A percentile compares a stretch with the other conserved stretches of the same genome.
Conservation (phyloP, 1,140 invertebrate genomes). For the Colletes gigas region DNA sequence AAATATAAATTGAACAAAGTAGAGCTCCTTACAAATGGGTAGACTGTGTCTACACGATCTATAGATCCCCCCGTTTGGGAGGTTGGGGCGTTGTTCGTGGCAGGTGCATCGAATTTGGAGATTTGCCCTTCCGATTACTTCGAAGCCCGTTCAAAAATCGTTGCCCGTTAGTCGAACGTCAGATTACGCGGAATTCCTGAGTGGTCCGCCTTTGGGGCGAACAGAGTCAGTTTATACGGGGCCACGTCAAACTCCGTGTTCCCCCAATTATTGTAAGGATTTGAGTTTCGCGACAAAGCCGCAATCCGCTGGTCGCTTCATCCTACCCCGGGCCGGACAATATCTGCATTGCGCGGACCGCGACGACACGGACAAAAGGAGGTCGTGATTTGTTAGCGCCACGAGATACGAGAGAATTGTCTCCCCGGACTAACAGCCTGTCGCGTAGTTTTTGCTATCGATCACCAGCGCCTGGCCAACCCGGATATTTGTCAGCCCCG, state of each 20-base stretch:
- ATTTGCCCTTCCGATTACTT: no score
- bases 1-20: no score
- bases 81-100: no score
- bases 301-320: conserved; percentile 10
- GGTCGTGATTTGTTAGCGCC: conserved; percentile 57
- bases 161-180: conserved; percentile 1
- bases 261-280: conserved; percentile 55
- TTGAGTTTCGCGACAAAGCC: conserved; percentile 52
- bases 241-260: conserved; percentile 33
- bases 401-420: conserved; percentile 45
- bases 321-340: conserved; percentile 28
- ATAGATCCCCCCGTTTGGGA: no score
- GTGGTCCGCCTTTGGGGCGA: not conserved
- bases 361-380: conserved; percentile 40
- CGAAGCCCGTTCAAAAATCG: not conserved
- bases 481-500: conserved; percentile 52
- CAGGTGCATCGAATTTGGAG: no score
- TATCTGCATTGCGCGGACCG: conserved; percentile 45
- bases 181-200: conserved; percentile 18
- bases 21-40: no score
- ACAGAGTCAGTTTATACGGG: conserved; percentile 25
- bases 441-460: conserved; percentile 59
- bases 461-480: conserved; percentile 34
- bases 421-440: conserved; percentile 41
- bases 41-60: no score